Evolutionary conservation across 2,113 vertebrate genomes (phyloP), one percentile per base, ranked within the genome.

Genomic region (Progne subis): DNA sequence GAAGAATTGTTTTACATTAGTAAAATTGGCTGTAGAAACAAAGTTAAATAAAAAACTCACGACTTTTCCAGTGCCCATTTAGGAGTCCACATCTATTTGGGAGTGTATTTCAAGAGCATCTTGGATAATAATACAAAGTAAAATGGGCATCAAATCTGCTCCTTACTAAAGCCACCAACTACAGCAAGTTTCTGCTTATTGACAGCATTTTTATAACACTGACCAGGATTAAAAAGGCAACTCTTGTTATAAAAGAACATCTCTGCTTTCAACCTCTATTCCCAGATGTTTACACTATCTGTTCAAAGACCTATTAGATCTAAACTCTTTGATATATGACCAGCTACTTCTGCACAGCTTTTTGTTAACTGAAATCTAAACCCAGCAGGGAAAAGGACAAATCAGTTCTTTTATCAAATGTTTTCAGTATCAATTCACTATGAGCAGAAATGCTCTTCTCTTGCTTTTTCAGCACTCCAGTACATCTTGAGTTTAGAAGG

Each of bases 221-320:
- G 64, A 32, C 88, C 89, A 59, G 43, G 77, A 94, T 78, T 82
- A 68, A 92, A 72, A 90, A 94, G 91, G 86, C 87, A 70, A 50
- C 2, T 56, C 44, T 79, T 56, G 46, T 75, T 94, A 63, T 4
- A 28, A 63, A 94, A 92, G 43, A 87, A 43, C 69, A 64, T 71
- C 29, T 44, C 91, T 67, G 81, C 93, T 96, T 97, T 76, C 89
- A 94, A 92, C 72, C 67, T 34, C 91, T 80, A 84, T 96, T 96
- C 96, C 97, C 97, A 34, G 50, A 72, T 87, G 95, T 95, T 96
- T 96, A 95, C 88, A 69, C 75, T 82, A 25, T 72, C 85, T 90
- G 89, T 96, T 98, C 97, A 97, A 97, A 97, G 95, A 52, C 87
- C 90, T 94, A 88, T 96, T 95, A 95, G 95, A 97, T 95, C 92